These are phyloP conservation scores for Bombus consobrinus DNA, from an alignment of 1,140 invertebrate species.

Conservation along the genomic window DNA sequence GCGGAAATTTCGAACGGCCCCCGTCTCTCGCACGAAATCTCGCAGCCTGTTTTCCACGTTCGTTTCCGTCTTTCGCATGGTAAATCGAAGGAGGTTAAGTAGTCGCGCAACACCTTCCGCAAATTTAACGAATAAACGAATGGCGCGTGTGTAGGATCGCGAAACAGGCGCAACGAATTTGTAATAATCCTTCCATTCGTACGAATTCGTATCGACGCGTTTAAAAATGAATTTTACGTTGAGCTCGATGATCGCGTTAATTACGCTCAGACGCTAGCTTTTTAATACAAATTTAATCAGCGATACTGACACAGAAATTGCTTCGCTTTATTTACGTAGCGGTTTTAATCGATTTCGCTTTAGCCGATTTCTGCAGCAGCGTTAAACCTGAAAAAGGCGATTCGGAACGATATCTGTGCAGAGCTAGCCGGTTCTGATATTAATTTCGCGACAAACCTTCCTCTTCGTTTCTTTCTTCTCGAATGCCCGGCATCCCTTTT, in stretches of 20 bases:
- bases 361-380: not conserved
- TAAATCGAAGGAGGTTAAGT: not conserved
- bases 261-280: not conserved
- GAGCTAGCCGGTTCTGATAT: not conserved
- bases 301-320: not conserved
- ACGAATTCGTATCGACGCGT: no score
- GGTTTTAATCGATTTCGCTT: not conserved
- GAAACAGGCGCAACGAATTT: not conserved
- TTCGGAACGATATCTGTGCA: not conserved
- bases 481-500: conserved; percentile 12
- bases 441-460: conserved; percentile 26
- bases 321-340: conserved; percentile 16
- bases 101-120: not conserved
- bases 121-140: not conserved
- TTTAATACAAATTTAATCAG: conserved; percentile 6
- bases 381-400: not conserved
- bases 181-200: not conserved
- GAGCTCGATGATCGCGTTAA: conserved; percentile 23
- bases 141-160: not conserved
- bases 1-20: conserved; percentile 14
- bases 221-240: not conserved
- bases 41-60: not conserved
- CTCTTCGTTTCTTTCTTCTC: conserved; percentile 19
- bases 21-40: not conserved
- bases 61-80: not conserved